Percentiles rank a stretch among this genome's conserved stretches.
Evolutionary conservation across 2,113 vertebrate species (phyloP).

Genomic region (Siphamia tubifer): DNA sequence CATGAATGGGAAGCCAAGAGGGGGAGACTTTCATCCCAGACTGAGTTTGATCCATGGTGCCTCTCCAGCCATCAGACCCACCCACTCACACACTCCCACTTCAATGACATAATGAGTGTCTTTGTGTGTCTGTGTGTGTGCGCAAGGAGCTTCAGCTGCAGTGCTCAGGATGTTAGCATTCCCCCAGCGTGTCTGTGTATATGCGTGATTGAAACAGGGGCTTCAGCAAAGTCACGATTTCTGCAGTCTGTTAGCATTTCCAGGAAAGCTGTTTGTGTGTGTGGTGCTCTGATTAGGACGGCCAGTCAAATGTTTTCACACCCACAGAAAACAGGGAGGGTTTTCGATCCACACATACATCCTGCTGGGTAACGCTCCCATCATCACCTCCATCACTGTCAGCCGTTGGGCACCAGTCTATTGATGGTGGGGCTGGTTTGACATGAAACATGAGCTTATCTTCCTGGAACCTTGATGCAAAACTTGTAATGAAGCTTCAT

Average conservation of each 20-base stretch:
- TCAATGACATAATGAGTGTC: slow-evolving; percentile 12
- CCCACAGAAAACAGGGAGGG: neutral
- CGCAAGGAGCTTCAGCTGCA: neutral
- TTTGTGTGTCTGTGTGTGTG: slow-evolving; percentile 5
- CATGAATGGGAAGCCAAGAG: neutral
- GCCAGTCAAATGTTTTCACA: neutral
- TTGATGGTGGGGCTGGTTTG: too few species aligned
- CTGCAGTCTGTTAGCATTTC: neutral
- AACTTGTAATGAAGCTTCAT: too few species aligned
- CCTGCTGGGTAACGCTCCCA: neutral
- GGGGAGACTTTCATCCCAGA: slow-evolving; percentile 7
- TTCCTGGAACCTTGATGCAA: too few species aligned
- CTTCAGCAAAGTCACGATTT: slow-evolving; percentile 36
- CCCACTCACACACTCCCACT: neutral
- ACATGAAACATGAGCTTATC: neutral
- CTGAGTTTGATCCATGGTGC: slow-evolving; percentile 17
- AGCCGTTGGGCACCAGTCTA: too few species aligned
- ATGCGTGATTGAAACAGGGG: neutral
- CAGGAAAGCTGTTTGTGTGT: neutral
- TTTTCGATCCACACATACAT: neutral
- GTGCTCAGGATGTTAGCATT: slow-evolving; percentile 32
- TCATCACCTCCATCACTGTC: too few species aligned
- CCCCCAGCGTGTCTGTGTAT: neutral
- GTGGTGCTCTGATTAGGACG: neutral
- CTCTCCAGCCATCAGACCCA: slow-evolving; percentile 9